Percentiles rank a stretch among this genome's conserved stretches.
These are phyloP conservation scores for Myotis lucifugus DNA, from an alignment of 2,113 vertebrate genomes.

Conservation along the genomic window DNA sequence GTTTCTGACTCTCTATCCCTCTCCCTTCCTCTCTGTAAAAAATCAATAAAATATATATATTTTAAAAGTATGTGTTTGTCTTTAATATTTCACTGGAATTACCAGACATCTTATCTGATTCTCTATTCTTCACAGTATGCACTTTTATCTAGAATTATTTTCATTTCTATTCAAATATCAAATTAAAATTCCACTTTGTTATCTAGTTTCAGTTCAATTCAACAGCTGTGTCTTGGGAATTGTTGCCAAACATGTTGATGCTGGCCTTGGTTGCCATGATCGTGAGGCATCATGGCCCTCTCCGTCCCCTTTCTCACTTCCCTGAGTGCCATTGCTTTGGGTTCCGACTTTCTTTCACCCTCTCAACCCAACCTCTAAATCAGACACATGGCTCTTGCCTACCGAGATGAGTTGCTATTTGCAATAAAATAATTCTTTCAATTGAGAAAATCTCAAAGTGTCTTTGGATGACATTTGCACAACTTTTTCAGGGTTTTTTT, in stretches of 20 bases:
- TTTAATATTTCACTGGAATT: neutral
- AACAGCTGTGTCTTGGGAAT: neutral
- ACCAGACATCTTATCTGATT: neutral
- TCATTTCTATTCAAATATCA: neutral
- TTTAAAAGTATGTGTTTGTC: neutral
- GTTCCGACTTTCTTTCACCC: neutral
- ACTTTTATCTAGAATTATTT: neutral
- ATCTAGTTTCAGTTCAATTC: conserved; percentile 1
- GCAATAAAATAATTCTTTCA: neutral
- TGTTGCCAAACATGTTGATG: neutral
- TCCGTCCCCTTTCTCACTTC: neutral
- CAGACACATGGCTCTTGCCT: neutral
- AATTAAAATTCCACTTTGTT: neutral
- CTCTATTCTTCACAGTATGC: neutral
- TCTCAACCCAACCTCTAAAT: neutral
- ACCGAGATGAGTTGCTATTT: neutral
- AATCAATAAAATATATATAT: too few species aligned
- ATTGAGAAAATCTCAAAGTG: neutral
- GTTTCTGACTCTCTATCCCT: too few species aligned
- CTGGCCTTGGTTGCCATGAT: neutral
- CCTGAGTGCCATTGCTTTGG: neutral
- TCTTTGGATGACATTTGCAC: conserved; percentile 31
- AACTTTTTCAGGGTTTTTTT: neutral
- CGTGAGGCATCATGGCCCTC: neutral
- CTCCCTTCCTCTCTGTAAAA: too few species aligned